These are phyloP conservation scores for Zoanthus solanderi DNA, from an alignment of 92 coral and sea anemone species.

Conservation along the genomic window DNA sequence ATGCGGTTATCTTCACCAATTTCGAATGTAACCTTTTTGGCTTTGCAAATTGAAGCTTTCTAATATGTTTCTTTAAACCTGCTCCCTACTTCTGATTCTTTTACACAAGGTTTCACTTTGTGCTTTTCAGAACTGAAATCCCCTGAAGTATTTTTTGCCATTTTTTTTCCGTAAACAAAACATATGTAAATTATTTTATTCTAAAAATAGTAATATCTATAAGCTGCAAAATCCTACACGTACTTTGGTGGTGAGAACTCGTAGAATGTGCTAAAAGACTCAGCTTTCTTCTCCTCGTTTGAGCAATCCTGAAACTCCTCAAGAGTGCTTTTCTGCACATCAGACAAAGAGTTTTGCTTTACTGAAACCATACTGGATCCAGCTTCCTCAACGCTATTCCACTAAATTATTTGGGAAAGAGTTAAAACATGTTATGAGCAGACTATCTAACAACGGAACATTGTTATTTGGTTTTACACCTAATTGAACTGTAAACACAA, in stretches of 20 bases:
- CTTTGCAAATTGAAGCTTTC: too few species aligned
- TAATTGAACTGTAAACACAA: too few species aligned
- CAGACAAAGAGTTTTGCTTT: conserved; percentile 65
- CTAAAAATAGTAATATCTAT: background rate
- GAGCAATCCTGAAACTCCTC: conserved; percentile 25
- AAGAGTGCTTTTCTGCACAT: conserved; percentile 48
- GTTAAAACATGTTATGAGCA: background rate
- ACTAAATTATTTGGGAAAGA: conserved; percentile 28
- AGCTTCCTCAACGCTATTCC: conserved; percentile 68
- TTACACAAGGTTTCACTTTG: too few species aligned
- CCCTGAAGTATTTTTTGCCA: too few species aligned
- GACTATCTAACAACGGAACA: too few species aligned
- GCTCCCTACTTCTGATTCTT: too few species aligned
- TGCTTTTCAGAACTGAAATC: too few species aligned
- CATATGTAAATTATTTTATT: background rate
- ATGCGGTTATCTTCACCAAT: too few species aligned
- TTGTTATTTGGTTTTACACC: too few species aligned
- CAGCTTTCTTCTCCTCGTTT: conserved; percentile 29
- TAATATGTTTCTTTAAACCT: too few species aligned
- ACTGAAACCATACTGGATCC: conserved; percentile 60
- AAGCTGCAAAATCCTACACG: background rate
- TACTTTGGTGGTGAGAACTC: conserved; percentile 44
- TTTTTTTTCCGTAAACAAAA: background rate
- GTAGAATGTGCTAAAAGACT: conserved; percentile 6
- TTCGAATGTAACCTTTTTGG: too few species aligned